Evolutionary conservation across 2,797 vertebrate species (phyloP), one percentile per base, ranked within the genome.

Genomic region (Yasuhikotakia modesta): DNA sequence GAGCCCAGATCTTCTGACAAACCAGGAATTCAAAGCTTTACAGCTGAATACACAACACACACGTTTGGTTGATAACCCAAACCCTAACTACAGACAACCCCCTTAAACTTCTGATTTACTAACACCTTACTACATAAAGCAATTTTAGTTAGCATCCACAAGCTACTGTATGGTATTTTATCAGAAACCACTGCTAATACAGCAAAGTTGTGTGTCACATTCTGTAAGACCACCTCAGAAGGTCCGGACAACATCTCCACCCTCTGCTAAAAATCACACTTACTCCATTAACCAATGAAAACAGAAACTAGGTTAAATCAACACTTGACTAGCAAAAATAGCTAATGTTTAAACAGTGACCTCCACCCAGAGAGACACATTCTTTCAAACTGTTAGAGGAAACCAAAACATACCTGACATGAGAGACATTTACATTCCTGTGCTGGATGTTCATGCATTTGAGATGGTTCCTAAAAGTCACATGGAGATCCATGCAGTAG

Each of bases 381-480:
- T 61, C 79, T 73, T 73, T 13, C 16, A n/a, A 45, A 2, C 10
- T 16, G n/a, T 74, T 60, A 65, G 24, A 64, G 64, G 77, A 84
- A 79, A 71, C 79, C 70, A 70, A 78, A 70, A 70, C 67, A 63
- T 67, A 78, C 68, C 82, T 81, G 76, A 79, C 63, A 66, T 39
- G 27, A 32, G 21, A 66, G 17, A 45, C 66, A 73, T 76, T 74
- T 32, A 78, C 73, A 80, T 82, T 82, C 78, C 46, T 82, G 2
- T 5, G 7, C 13, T 17, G 16, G 5, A n/a, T 5, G 14, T 55
- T 74, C 73, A 53, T 52, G 46, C 21, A 57, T 32, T 22, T n/a
- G 46, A 63, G 69, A 64, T 11, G 2, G 12, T 11, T 45, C 60
- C 22, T 46, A 1, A 17, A 55, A 65, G 1, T 53, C 45, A 45